Conservation (phyloP, 2,797 vertebrate genomes). For the Paramormyrops hopkinsi region DNA sequence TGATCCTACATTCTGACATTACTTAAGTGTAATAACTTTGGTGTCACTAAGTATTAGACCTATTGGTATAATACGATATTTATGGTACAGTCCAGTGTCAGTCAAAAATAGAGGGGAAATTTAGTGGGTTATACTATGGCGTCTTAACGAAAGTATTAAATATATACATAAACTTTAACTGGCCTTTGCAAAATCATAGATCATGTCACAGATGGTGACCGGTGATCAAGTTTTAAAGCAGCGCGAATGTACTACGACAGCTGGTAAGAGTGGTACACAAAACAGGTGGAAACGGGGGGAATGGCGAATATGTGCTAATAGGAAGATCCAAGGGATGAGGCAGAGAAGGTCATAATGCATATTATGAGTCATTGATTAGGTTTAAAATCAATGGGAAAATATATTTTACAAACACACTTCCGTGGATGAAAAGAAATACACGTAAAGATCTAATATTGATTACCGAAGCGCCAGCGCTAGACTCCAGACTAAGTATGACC, state of each 20-base stretch:
- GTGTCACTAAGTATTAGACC: background rate
- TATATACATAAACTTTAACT: background rate
- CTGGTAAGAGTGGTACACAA: background rate
- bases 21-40: background rate
- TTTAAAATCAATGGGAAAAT: background rate
- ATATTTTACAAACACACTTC: background rate
- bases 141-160: background rate
- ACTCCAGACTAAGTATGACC: background rate
- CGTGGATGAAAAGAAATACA: background rate
- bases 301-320: background rate
- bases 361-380: background rate
- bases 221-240: background rate
- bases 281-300: background rate
- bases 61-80: background rate
- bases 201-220: background rate
- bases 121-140: background rate
- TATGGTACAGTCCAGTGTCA: background rate
- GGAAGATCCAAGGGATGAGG: conserved; percentile 26
- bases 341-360: conserved; percentile 47
- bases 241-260: background rate
- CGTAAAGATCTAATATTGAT: background rate
- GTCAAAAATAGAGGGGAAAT: background rate
- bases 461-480: background rate
- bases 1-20: background rate
- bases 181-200: background rate